Evolutionary conservation across 2,797 vertebrate species (phyloP).

Genomic region (Mormyrus proboscirostris): DNA sequence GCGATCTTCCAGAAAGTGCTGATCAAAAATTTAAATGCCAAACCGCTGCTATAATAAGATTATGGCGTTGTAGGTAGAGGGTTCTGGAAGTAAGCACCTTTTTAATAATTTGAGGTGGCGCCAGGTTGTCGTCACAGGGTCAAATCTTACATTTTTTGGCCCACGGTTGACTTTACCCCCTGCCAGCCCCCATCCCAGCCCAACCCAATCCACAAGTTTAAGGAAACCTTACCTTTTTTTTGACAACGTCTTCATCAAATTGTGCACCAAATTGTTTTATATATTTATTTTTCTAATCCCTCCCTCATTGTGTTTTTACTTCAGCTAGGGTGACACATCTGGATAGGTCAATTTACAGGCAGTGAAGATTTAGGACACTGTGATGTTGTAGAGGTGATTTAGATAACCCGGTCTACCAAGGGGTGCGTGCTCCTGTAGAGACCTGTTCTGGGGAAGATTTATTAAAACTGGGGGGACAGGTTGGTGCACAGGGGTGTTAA

Average conservation of each 20-base stretch:
- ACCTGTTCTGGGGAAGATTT: conserved; percentile 8
- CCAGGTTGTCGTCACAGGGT: no score
- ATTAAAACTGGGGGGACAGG: not conserved
- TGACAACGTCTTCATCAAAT: not conserved
- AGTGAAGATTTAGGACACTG: not conserved
- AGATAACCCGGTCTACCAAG: not conserved
- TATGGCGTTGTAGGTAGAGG: not conserved
- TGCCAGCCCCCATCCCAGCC: not conserved
- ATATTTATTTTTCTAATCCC: not conserved
- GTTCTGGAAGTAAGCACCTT: not conserved
- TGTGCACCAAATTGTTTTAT: not conserved
- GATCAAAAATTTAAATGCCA: not conserved
- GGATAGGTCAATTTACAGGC: conserved; percentile 2
- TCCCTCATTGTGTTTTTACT: not conserved
- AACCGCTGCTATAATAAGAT: not conserved
- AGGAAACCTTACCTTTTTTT: not conserved
- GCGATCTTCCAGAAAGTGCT: not conserved
- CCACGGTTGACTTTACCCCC: not conserved
- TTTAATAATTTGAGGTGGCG: not conserved
- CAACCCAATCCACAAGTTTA: not conserved
- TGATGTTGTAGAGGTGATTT: not conserved
- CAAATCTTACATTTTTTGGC: not conserved
- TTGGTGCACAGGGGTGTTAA: not conserved
- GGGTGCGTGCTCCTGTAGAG: not conserved
- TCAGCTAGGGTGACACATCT: not conserved